Evolutionary conservation across 2,797 vertebrate species (phyloP), one percentile per base, ranked within the genome.

Genomic region (Pipistrellus nathusii): DNA sequence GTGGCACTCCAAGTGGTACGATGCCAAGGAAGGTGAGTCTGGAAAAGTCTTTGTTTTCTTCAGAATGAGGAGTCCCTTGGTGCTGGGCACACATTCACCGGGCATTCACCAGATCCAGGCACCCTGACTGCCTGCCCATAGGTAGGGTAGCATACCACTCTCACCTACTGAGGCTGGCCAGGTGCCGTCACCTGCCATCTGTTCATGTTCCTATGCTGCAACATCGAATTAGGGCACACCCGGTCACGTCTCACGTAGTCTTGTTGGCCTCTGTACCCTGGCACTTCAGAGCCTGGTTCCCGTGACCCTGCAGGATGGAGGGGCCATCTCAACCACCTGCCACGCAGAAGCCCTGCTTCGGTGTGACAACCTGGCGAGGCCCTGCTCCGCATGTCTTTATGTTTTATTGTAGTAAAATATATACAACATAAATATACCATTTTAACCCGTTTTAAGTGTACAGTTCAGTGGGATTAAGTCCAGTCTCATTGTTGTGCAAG

Each of bases 21-120:
- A 99, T 69, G 98, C 98, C 93, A 98, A 98, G 95, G 98, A 99
- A 96, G 99, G 99, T 99, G 98, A 95, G 98, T 57, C 4, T 1
- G 7, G n/a, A 3, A 9, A 35, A 30, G 9, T 10, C 0, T 0
- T 0, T 15, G 0, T n/a, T 3, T 17, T 11, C 8, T 1, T 2
- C 41, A 30, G 38, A 59, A 4, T 0, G 9, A 35, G 0, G 23
- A 1, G 21, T 51, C 27, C 1, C 32, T 81, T 25, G 0, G 32
- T 23, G 21, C 15, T 4, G 64, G 14, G 25, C 21, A 8, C 18
- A 53, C 8, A 1, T 44, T 48, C 32, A 3, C 4, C 20, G 10
- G 25, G 25, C 23, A 59, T 59, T 62, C 71, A 20, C 30, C 23
- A 48, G 55, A 35, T 35, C 83, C 53, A 5, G 32, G 64, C 51